phyloP scores from a whole-genome alignment of 2,797 vertebrate genomes.

The Gephyroberyx darwinii region DNA sequence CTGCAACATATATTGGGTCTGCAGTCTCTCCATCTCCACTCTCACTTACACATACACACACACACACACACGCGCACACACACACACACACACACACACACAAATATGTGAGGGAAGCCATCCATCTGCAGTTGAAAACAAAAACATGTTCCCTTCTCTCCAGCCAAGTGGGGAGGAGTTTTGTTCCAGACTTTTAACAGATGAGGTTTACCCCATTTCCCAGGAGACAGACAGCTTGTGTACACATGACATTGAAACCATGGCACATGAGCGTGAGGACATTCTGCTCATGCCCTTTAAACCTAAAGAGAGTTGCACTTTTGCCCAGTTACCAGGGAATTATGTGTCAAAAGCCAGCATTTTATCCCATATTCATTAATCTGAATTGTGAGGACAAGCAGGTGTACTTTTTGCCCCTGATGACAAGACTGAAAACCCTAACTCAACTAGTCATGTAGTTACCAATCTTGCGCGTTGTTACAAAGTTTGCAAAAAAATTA shows the following conservation, averaged over 20 bases:
- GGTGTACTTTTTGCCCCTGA: slow-evolving; percentile 23
- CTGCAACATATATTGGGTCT: slow-evolving; percentile 9
- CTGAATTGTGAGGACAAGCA: slow-evolving; percentile 11
- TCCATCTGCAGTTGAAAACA: slow-evolving; percentile 66
- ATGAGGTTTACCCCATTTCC: slow-evolving; percentile 66
- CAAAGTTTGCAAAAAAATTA: slow-evolving; percentile 4
- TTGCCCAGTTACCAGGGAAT: slow-evolving; percentile 1
- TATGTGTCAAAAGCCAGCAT: slow-evolving; percentile 11
- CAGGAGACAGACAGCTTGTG: slow-evolving; percentile 45
- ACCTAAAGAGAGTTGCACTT: slow-evolving; percentile 23
- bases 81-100: slow-evolving; percentile 8
- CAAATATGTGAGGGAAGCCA: slow-evolving; percentile 54
- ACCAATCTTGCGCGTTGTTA: background rate
- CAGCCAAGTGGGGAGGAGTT: slow-evolving; percentile 63
- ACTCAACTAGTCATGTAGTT: background rate
- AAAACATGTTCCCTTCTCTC: slow-evolving; percentile 50
- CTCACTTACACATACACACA: slow-evolving; percentile 9
- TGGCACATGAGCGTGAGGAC: slow-evolving; percentile 8
- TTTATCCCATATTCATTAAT: slow-evolving; percentile 20
- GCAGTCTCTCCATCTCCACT: slow-evolving; percentile 11
- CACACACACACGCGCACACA: slow-evolving; percentile 6
- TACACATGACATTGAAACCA: slow-evolving; percentile 15
- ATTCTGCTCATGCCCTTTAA: slow-evolving; percentile 48
- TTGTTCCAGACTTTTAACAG: slow-evolving; percentile 57
- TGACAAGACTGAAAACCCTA: slow-evolving; percentile 15